phyloP scores from a whole-genome alignment of 2,888 invertebrate species.

The Apamea anceps region DNA sequence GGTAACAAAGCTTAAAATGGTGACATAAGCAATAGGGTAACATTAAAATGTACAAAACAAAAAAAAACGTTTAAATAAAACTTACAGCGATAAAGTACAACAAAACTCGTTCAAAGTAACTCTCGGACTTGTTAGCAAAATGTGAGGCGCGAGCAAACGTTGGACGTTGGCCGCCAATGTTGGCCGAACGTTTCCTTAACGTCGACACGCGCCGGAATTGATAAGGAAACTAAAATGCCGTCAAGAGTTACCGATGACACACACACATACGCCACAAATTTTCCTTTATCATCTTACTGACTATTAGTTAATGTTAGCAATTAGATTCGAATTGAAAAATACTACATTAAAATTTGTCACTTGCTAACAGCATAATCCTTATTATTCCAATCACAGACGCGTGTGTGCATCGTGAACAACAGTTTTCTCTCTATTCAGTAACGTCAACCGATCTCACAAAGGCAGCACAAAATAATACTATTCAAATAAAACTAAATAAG shows the following conservation, averaged over 20 bases:
- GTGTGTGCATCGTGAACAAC: conserved; percentile 56
- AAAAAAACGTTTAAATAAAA: conserved; percentile 79
- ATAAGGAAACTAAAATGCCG: conserved; percentile 75
- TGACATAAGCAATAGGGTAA: conserved; percentile 81
- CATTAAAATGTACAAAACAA: conserved; percentile 75
- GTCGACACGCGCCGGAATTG: conserved; percentile 75
- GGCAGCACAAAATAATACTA: conserved; percentile 72
- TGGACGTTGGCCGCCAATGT: conserved; percentile 75
- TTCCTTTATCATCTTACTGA: conserved; percentile 66
- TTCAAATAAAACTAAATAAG: conserved; percentile 71
- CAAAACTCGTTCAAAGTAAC: conserved; percentile 76
- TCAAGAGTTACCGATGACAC: conserved; percentile 69
- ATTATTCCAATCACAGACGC: conserved; percentile 45
- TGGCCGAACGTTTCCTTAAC: conserved; percentile 71
- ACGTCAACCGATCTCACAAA: conserved; percentile 71
- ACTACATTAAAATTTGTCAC: conserved; percentile 40
- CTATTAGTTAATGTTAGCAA: conserved; percentile 63
- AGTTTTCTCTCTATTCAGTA: conserved; percentile 59
- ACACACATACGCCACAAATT: conserved; percentile 67
- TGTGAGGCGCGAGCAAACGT: conserved; percentile 80
- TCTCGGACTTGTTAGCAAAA: conserved; percentile 83
- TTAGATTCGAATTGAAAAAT: conserved; percentile 59
- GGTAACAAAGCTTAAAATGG: conserved; percentile 86
- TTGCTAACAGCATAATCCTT: conserved; percentile 53
- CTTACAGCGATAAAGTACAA: conserved; percentile 77